Conservation (phyloP, 2,797 vertebrate species). For the Hylomyscus alleni region DNA sequence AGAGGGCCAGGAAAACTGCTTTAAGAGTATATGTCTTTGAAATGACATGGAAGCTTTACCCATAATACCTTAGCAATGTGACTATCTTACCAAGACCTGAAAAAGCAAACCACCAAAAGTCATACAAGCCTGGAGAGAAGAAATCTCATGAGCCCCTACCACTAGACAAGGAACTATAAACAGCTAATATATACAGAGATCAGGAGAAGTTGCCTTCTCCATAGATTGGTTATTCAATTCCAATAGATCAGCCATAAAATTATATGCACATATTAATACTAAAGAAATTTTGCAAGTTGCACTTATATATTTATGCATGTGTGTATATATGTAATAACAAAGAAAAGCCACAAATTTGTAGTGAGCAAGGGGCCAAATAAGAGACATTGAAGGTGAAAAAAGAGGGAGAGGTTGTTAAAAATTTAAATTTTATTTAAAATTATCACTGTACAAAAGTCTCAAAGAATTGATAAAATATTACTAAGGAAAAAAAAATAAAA, state of each 20-base stretch:
- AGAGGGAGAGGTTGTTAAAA: too few species aligned
- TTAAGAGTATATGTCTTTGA: not conserved
- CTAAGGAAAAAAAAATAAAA: constrained; percentile 12
- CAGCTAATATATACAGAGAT: not conserved
- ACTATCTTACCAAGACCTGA: not conserved
- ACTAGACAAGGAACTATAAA: not conserved
- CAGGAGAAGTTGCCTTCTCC: not conserved
- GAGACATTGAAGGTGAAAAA: not conserved
- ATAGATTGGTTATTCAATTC: not conserved
- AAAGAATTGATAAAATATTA: not conserved
- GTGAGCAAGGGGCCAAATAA: not conserved
- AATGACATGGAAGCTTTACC: not conserved
- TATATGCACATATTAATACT: not conserved
- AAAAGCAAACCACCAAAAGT: not conserved
- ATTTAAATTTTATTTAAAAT: not conserved
- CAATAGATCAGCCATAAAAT: not conserved
- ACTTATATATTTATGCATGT: not conserved
- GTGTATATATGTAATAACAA: not conserved
- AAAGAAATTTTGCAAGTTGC: not conserved
- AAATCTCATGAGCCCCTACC: too few species aligned
- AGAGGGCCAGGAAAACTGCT: not conserved
- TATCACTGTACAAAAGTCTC: not conserved
- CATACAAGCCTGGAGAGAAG: not conserved
- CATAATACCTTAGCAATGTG: not conserved
- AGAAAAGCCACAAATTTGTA: not conserved